phyloP scores from a whole-genome alignment of 2,888 invertebrate genomes.

The Lysandra bellargus region DNA sequence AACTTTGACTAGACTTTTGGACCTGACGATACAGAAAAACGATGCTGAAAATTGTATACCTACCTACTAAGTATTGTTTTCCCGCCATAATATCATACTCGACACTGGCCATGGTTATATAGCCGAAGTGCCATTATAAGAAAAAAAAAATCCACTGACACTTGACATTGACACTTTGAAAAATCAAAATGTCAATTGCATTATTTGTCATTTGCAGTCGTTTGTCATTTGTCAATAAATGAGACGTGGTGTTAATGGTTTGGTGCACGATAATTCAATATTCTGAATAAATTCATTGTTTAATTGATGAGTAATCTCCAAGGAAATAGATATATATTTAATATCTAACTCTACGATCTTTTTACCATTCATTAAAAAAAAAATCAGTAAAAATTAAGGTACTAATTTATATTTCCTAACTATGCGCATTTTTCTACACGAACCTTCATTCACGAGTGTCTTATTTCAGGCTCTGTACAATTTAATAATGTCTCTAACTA shows the following conservation, averaged over 20 bases:
- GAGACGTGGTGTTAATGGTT: conserved; percentile 16
- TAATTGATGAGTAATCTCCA: neutral
- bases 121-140: no score
- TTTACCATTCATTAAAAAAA: conserved; percentile 21
- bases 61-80: no score
- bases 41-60: no score
- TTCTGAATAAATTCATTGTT: neutral
- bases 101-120: no score
- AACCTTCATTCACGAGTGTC: conserved; percentile 23
- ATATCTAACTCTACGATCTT: neutral
- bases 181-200: no score
- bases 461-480: conserved; percentile 59
- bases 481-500: conserved; percentile 68
- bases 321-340: neutral
- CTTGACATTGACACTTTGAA: no score
- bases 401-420: neutral
- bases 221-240: neutral
- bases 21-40: no score
- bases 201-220: no score
- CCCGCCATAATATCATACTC: no score
- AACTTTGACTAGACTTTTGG: no score
- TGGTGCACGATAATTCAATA: neutral
- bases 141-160: no score
- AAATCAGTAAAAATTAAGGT: conserved; percentile 28
- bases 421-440: neutral